Evolutionary conservation across 2,888 invertebrate species (phyloP), one percentile per base, ranked within the genome.

Genomic region (Drosophila neotestacea): DNA sequence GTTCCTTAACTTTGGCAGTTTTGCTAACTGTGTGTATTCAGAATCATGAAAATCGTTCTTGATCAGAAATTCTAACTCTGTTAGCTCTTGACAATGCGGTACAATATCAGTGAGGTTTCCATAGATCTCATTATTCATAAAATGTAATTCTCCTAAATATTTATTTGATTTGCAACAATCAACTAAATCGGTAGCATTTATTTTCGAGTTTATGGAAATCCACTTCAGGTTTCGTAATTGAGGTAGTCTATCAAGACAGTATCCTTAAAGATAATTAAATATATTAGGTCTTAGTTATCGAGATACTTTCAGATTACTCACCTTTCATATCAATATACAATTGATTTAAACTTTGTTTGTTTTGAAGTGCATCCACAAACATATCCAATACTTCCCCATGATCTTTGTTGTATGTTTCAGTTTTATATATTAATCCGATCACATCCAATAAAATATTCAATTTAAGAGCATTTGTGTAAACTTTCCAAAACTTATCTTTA

Each of bases 91-190:
- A 7, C 54, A 42, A 32, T 54, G 42, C 32, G n/a, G 32, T 22
- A 42, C 32, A 32, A 42, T 54, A 11, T 54, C 22, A 1, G 39
- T 7, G 32, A 54, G 30, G 0, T 42, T 16, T 5, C 16, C 32
- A 42, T 41, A 22, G 7, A 32, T 32, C 4, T 42, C 22, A 11
- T 54, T 22, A 10, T 11, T 54, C 30, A 22, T 22, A 10, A 42
- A 32, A 30, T 42, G 11, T 4, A 54, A 32, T 22, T 7, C 16
- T 4, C 0, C 3, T 22, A 54, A 22, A 7, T 4, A 32, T 13
- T 10, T 1, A 42, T 42, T 54, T 16, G 16, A 16, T 16, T 41
- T 10, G 32, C 54, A 54, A 30, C 5, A 42, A 32, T 54, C 54
- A 32, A 16, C 32, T 11, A 54, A 42, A n/a, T 32, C 5, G 7